Conservation (phyloP, 2,113 vertebrate genomes). For the Albula glossodonta region DNA sequence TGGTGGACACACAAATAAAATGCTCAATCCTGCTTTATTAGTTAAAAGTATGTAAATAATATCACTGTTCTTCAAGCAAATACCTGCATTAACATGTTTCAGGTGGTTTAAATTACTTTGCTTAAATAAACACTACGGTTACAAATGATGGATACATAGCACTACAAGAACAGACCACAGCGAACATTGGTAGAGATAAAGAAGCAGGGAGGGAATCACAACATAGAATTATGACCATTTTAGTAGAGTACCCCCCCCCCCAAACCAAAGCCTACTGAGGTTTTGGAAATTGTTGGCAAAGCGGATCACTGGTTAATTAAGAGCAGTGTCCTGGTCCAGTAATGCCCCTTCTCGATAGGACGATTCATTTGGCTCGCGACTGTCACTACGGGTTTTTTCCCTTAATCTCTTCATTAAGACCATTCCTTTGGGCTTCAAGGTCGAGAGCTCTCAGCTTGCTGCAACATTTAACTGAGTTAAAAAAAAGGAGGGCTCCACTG, state of each 20-base stretch:
- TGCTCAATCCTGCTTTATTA: neutral
- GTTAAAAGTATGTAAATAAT: neutral
- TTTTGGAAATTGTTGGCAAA: constrained; percentile 70
- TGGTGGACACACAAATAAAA: neutral
- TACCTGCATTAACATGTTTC: neutral
- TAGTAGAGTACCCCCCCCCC: constrained; percentile 31
- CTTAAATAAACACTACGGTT: neutral
- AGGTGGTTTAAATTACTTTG: neutral
- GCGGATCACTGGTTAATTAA: constrained; percentile 83
- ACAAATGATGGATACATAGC: neutral
- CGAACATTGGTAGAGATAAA: neutral
- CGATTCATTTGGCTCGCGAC: constrained; percentile 81
- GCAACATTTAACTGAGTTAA: constrained; percentile 52
- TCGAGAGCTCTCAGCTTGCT: constrained; percentile 65
- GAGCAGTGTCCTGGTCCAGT: constrained; percentile 71
- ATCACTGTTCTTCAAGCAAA: neutral
- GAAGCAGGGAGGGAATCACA: neutral
- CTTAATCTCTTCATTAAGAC: constrained; percentile 75
- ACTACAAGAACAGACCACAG: neutral
- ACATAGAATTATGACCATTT: constrained; percentile 55
- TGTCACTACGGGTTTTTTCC: constrained; percentile 68
- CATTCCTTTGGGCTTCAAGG: constrained; percentile 76
- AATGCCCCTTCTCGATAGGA: constrained; percentile 79
- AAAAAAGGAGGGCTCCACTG: constrained; percentile 53
- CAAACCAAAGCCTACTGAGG: constrained; percentile 64